phyloP scores from a whole-genome alignment of 2,888 invertebrate species.

The Portevinia maculata region DNA sequence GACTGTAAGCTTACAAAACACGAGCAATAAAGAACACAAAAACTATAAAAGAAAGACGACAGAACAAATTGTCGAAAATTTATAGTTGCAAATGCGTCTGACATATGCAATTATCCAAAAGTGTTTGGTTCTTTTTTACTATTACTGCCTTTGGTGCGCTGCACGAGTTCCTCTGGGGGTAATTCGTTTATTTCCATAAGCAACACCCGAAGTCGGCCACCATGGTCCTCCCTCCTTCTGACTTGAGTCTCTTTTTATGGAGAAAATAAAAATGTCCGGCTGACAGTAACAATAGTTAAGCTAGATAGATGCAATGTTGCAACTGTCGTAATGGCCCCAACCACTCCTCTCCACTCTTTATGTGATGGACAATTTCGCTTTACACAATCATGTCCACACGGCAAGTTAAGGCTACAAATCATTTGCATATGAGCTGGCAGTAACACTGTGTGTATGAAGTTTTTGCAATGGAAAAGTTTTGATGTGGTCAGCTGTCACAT shows the following conservation, averaged over 20 bases:
- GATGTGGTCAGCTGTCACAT: slow-evolving; percentile 71
- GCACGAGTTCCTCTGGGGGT: slow-evolving; percentile 32
- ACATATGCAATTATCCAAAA: slow-evolving; percentile 68
- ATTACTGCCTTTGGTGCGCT: slow-evolving; percentile 18
- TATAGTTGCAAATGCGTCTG: slow-evolving; percentile 65
- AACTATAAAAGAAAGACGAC: slow-evolving; percentile 22
- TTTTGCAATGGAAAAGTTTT: slow-evolving; percentile 67
- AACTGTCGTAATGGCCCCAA: slow-evolving; percentile 68
- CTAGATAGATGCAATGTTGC: slow-evolving; percentile 72
- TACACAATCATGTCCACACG: slow-evolving; percentile 43
- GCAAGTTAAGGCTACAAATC: slow-evolving; percentile 68
- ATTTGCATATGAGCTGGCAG: slow-evolving; percentile 72
- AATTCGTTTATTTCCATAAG: slow-evolving; percentile 36
- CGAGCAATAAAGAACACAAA: too few species aligned
- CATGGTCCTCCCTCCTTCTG: slow-evolving; percentile 5
- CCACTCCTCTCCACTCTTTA: slow-evolving; percentile 21
- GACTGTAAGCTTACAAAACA: too few species aligned
- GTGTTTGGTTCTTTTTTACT: slow-evolving; percentile 37
- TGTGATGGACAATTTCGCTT: slow-evolving; percentile 45
- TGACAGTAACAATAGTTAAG: slow-evolving; percentile 72
- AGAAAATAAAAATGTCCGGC: slow-evolving; percentile 70
- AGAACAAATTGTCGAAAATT: slow-evolving; percentile 53
- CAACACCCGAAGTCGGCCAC: slow-evolving; percentile 41
- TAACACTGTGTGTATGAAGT: slow-evolving; percentile 40
- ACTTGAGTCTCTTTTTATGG: slow-evolving; percentile 46